These are phyloP conservation scores for Manis crassicaudata DNA, from an alignment of 2,797 vertebrate genomes.

Conservation along the genomic window DNA sequence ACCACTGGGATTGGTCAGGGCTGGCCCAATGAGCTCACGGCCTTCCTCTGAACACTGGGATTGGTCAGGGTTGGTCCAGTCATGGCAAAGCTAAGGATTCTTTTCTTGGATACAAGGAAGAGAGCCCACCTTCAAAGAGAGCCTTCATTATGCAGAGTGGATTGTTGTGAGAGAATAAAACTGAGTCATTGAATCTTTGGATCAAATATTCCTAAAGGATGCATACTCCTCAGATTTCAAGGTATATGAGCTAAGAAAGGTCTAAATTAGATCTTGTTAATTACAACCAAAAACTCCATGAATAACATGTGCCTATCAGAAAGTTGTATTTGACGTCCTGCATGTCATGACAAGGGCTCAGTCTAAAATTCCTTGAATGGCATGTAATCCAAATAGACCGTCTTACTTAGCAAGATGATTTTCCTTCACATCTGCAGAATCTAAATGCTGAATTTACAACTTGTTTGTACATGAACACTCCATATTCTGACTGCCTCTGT, in stretches of 20 bases:
- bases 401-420: neutral
- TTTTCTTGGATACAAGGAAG: neutral
- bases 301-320: neutral
- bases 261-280: slow-evolving; percentile 26
- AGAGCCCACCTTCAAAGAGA: neutral
- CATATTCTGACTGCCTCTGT: neutral
- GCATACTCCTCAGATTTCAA: neutral
- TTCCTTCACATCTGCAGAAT: neutral
- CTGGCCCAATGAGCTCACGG: neutral
- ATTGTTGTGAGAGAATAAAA: neutral
- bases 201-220: neutral
- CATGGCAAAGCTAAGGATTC: neutral
- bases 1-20: neutral
- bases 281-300: neutral
- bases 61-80: neutral
- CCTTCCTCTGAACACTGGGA: neutral
- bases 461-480: neutral
- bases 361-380: neutral
- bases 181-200: neutral
- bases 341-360: neutral
- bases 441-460: neutral
- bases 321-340: neutral
- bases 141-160: neutral
- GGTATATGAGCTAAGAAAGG: neutral
- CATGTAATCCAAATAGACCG: neutral